Conservation (phyloP, 2,113 vertebrate genomes). For the Cephalophus harveyi region DNA sequence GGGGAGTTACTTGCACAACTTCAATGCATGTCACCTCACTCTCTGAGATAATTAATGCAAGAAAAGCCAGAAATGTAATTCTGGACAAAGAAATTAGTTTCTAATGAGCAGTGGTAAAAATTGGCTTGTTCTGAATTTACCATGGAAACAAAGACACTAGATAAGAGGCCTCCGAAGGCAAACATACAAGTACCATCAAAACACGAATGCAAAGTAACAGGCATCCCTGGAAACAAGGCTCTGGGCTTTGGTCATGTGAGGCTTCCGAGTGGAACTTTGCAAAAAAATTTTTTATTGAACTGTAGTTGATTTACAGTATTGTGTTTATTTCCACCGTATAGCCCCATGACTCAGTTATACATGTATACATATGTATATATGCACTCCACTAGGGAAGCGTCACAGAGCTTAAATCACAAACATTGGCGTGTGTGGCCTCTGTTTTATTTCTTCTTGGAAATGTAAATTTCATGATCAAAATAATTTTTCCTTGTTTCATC, state of each 20-base stretch:
- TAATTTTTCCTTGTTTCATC: background rate
- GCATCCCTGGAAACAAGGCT: background rate
- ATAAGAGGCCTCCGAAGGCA: background rate
- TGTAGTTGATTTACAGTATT: background rate
- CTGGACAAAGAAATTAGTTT: background rate
- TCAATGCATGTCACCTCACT: background rate
- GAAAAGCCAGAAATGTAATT: background rate
- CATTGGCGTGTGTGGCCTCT: rapidly evolving
- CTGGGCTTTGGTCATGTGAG: rapidly evolving
- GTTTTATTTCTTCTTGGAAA: background rate
- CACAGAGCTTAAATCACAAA: background rate
- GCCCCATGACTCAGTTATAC: background rate
- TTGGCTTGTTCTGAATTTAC: background rate
- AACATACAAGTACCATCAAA: background rate
- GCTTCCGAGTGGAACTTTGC: background rate
- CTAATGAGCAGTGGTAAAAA: background rate
- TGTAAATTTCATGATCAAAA: background rate
- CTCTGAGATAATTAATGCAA: background rate
- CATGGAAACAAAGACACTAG: background rate
- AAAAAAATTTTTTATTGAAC: background rate
- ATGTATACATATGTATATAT: rapidly evolving
- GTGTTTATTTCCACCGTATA: background rate
- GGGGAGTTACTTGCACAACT: too few relatives aligned
- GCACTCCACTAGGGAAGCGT: rapidly evolving
- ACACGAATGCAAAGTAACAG: background rate